Conservation (phyloP, 2,797 vertebrate species). For the Paguma larvata region DNA sequence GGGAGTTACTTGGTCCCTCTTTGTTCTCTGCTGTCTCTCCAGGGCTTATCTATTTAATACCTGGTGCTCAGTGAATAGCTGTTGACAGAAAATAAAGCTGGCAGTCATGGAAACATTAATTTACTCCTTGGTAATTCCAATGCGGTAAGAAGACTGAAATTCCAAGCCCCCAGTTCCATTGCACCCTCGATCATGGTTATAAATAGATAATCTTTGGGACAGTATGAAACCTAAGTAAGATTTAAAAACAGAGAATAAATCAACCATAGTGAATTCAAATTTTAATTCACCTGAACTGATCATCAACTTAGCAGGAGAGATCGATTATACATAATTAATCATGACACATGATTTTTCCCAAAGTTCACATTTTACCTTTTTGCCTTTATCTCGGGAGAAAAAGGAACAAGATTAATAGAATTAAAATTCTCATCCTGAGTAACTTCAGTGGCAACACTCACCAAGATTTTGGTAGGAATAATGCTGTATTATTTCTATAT, state of each 20-base stretch:
- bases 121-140: not conserved
- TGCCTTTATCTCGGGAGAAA: not conserved
- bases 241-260: constrained; percentile 47
- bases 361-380: constrained; percentile 17
- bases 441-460: not conserved
- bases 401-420: not conserved
- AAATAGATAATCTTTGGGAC: not conserved
- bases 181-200: not conserved
- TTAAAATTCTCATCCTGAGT: not conserved
- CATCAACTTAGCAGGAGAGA: not conserved
- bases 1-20: not conserved
- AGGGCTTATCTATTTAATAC: not conserved
- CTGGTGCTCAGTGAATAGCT: not conserved
- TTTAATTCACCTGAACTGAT: not conserved
- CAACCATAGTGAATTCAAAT: constrained; percentile 6
- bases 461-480: not conserved
- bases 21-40: not conserved
- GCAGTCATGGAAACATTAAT: not conserved
- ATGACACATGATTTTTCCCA: not conserved
- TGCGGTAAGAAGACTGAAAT: not conserved
- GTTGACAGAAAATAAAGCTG: constrained; percentile 25
- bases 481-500: not conserved
- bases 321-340: not conserved
- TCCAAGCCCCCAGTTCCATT: not conserved
- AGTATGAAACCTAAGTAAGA: not conserved